A percentile compares a stretch with the other conserved stretches of the same genome.
Evolutionary conservation across 2,797 vertebrate genomes (phyloP).

Genomic region (Crax fasciolata): DNA sequence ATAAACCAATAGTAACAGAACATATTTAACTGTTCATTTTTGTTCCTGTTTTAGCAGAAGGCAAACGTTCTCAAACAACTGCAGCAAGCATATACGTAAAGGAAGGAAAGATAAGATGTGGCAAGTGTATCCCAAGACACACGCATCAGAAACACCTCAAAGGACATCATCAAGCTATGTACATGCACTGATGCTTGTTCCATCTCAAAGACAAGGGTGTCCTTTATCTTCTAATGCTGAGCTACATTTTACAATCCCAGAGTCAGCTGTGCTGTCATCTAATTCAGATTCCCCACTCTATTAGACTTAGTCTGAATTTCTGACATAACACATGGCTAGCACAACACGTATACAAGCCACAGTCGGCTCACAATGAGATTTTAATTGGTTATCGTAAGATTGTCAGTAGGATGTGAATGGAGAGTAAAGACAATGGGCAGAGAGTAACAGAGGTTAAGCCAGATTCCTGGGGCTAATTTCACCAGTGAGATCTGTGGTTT

Average conservation of each 20-base stretch:
- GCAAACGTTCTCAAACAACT: not conserved
- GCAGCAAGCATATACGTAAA: accelerated
- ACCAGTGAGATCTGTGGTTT: not conserved
- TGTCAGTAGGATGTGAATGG: not conserved
- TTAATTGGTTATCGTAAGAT: not conserved
- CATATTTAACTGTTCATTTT: not conserved
- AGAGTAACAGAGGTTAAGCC: not conserved
- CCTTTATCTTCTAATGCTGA: not conserved
- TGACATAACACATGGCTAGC: not conserved
- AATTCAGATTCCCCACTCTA: not conserved
- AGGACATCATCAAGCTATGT: not conserved
- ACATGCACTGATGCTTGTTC: not conserved
- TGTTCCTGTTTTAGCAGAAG: not conserved
- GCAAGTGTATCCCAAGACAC: not conserved
- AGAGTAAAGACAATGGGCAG: not conserved
- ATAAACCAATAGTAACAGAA: conserved; percentile 28
- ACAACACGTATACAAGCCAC: accelerated
- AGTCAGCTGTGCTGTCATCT: not conserved
- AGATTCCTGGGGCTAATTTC: not conserved
- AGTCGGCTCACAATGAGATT: not conserved
- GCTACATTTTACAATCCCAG: not conserved
- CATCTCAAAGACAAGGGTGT: not conserved
- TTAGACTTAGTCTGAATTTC: not conserved
- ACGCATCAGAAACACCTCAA: not conserved
- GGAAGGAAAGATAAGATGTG: not conserved